These are phyloP conservation scores for Brachionus sp. DNA, from an alignment of 1,140 invertebrate genomes.

Conservation along the genomic window DNA sequence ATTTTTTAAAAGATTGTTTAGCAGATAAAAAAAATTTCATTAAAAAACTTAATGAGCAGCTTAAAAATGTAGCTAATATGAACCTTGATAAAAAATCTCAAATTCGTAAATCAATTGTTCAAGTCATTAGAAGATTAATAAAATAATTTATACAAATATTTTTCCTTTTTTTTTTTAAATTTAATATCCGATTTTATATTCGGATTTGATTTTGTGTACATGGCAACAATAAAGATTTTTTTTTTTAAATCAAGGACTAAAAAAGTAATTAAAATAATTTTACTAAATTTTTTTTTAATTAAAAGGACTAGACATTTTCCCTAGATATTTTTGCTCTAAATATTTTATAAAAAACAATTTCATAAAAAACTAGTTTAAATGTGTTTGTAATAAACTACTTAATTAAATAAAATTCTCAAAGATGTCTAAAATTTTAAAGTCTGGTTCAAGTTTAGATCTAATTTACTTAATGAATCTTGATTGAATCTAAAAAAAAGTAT, in stretches of 20 bases:
- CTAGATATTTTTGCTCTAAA: no score
- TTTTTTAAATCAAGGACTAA: no score
- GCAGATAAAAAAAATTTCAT: not conserved
- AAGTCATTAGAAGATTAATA: slow-evolving; percentile 17
- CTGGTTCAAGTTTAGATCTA: not conserved
- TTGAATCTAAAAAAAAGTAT: not conserved
- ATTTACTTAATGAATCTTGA: not conserved
- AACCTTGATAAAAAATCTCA: not conserved
- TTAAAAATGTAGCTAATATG: not conserved
- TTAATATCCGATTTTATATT: not conserved
- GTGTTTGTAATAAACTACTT: not conserved
- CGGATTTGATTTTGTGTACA: not conserved
- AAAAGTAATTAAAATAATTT: no score
- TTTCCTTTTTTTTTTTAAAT: not conserved
- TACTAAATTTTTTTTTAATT: no score
- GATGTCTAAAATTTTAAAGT: not conserved
- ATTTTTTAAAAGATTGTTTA: slow-evolving; percentile 24
- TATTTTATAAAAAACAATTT: not conserved
- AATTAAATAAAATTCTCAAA: not conserved
- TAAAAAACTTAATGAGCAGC: not conserved
- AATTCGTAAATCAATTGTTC: not conserved
- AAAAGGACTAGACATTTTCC: no score
- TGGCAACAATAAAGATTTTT: not conserved
- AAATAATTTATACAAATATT: not conserved
- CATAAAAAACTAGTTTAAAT: not conserved